Evolutionary conservation across 2,797 vertebrate genomes (phyloP), one percentile per base, ranked within the genome.

Genomic region (Sebastes oblongus): DNA sequence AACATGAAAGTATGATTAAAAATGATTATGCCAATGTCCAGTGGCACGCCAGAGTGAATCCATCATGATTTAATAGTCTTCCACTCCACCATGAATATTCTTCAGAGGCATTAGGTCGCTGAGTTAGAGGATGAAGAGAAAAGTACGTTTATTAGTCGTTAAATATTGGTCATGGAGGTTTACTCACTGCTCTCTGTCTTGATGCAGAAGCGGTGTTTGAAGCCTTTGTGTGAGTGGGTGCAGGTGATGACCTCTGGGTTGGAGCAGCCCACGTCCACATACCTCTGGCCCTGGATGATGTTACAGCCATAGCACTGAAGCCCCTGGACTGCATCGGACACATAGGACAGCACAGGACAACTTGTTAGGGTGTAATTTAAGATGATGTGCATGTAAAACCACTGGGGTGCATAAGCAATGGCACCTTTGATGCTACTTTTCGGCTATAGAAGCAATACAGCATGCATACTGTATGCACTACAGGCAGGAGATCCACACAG

Each of bases 291-390:
- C 25, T 96, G 95, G 65, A 98, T 93, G 77, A 98, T 96, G 84
- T 98, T 98, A 92, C 97, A 98, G 95, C 96, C 96, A 59, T 97
- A 98, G 78, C 97, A 98, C 95, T 96, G 97, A 72, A 98, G 96
- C 8, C 96, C 96, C 0, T 92, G 89, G 56, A 91, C 97, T 98
- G 78, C 55, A 70, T 75, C 11, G 27, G 27, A 72, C 20, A 90
- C 56, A 86, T 29, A 83, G 1, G 60, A 36, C 13, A 39, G 14
- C 0, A 58, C 42, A 67, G 8, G 29, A 73, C 54, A 69, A 16
- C 56, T 29, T 65, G 25, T 77, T 75, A 59, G 32, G 30, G 8
- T 36, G 14, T 0, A 62, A 16, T 65, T 55, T 16, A 42, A 65
- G 8, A 62, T 58, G 24, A 58, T 50, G 10, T 65, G 29, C n/a